These are phyloP conservation scores for Chalcosyrphus nemorum DNA, from an alignment of 2,888 invertebrate species.

Conservation along the genomic window DNA sequence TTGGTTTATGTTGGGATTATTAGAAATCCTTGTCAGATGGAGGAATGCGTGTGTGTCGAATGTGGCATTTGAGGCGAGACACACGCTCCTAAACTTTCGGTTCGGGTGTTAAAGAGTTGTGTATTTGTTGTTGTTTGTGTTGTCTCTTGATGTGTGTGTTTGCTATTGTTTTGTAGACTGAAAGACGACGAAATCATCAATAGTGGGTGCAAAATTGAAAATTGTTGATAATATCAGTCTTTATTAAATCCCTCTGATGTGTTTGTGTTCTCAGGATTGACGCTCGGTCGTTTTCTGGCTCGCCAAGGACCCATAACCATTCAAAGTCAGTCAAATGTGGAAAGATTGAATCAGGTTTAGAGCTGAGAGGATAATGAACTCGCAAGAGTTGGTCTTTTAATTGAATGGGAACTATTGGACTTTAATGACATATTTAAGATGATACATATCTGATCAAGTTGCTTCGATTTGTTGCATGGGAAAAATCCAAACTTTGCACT, in stretches of 20 bases:
- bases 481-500: too few species aligned
- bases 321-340: conserved; percentile 4
- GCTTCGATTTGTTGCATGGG: too few species aligned
- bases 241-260: conserved; percentile 58
- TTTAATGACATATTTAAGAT: too few species aligned
- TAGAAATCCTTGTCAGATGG: conserved; percentile 54
- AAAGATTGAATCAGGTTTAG: not conserved
- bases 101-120: conserved; percentile 29
- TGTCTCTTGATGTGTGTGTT: conserved; percentile 25
- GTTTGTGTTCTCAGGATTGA: conserved; percentile 3
- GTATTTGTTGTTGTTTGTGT: not conserved
- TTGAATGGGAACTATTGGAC: too few species aligned
- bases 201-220: conserved; percentile 38
- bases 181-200: conserved; percentile 27
- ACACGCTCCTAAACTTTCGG: too few species aligned
- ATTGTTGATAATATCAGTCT: conserved; percentile 56
- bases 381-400: too few species aligned
- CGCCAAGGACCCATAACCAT: not conserved
- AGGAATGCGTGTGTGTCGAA: conserved; percentile 47
- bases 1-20: conserved; percentile 66
- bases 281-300: too few species aligned
- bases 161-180: conserved; percentile 51
- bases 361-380: not conserved
- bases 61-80: conserved; percentile 6
- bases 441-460: too few species aligned